Base-by-base conservation (phyloP, 1,140 invertebrate species). In the Ooceraea biroi region DNA sequence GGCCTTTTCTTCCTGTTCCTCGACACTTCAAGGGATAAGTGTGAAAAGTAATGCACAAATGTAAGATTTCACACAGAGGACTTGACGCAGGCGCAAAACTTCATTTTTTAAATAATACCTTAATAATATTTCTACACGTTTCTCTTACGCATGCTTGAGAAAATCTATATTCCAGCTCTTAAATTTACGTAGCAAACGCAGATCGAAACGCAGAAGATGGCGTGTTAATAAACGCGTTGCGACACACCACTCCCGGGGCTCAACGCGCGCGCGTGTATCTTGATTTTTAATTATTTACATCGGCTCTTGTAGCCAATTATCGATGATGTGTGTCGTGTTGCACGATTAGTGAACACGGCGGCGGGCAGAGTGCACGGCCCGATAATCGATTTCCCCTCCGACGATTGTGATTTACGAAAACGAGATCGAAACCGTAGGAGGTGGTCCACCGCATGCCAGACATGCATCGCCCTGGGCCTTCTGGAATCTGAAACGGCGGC, bases 371-470 rank as follows among this genome's bases (percentile, higher is more conserved):
- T 36, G 30, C 52, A 41, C 12, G 30, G 27, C 14, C 11, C 50
- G 73, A 66, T 84, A 80, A 80, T 83, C 71, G 48, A 30, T 52
- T 73, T 80, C 30, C 36, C 60, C 19, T 14, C 74, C 82, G 36
- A 27, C 52, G 58, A 74, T 57, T 36, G 55, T 80, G 86, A 88
- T 88, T 88, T 85, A 88, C 83, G 86, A 69, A 88, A 84, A 84
- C 74, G 85, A 84, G 44, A 41, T 46, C 12, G n/a, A 4, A 30
- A 19, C 82, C 30, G 63, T 87, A 87, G 86, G 86, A 69, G 85
- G 82, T 80, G 82, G 77, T 57, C 71, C 61, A n/a, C 22, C 36
- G 7, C 36, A 50, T 50, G 48, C 14, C 19, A 11, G 48, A 48
- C 57, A 22, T n/a, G 52, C 46, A 41, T 74, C 66, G 73, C 74